Base-by-base conservation (phyloP, 2,888 invertebrate species). In the Gandaritis pyraliata region DNA sequence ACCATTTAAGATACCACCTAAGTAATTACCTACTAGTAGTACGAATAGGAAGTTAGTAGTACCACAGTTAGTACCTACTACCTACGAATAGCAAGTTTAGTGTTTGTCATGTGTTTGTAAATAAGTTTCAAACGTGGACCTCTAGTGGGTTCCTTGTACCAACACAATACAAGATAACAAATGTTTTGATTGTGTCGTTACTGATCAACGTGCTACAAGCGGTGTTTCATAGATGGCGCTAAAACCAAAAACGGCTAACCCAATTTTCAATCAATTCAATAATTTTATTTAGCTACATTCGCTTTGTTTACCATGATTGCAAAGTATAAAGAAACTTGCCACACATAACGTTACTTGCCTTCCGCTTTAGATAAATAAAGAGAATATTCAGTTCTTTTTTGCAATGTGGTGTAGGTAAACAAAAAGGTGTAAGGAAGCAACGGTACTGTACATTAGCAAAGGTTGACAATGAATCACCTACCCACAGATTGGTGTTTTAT, bases 401-500 rank as follows among this genome's bases (percentile, higher is more conserved):
- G 11, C 11, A 16, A 16, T 16, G n/a, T n/a, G n/a, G n/a, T n/a
- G n/a, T 10, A 10, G 29, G 13, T 3, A 41, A 46, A 6, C 12
- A 61, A 63, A n/a, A 64, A 58, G 43, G 46, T 18, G 29, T 46
- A 61, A 55, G 46, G 52, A 55, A 45, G 33, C 18, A 58, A 56
- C 48, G 48, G 48, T 48, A 48, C 47, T 50, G n/a, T 61, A 58
- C 43, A 30, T 56, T 50, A 41, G 45, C 43, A 50, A 53, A 52
- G 29, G 49, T 45, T 52, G 45, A 38, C 18, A 58, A 51, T 53
- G 58, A 58, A 55, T 57, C 55, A 55, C 39, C 59, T 62, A 63
- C 63, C 64, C 64, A 59, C 67, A 49, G 57, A 72, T 70, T 67
- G 71, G 18, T 11, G n/a, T n/a, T n/a, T 62, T 77, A 78, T 78